Evolutionary conservation across 1,140 invertebrate genomes (phyloP), one percentile per base, ranked within the genome.

Genomic region (Hirudo medicinalis): DNA sequence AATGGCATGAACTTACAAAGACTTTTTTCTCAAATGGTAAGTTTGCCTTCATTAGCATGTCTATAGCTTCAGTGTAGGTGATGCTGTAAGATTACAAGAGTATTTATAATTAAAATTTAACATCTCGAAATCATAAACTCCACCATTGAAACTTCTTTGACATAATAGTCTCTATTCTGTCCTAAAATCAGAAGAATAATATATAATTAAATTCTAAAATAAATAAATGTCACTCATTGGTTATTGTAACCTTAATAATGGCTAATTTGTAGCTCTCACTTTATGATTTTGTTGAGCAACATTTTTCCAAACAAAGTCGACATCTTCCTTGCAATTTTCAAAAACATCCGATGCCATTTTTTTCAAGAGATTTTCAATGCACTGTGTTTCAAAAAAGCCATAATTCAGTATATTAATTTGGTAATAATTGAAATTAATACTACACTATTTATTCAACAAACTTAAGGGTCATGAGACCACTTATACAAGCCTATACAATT

Each of bases 1-100:
- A 27, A 13, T 32, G 32, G 27, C 29, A 68, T 29, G 17, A 32
- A 67, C 67, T 29, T 19, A 68, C 67, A 29, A 40, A 68, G 40
- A 68, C 67, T 68, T 68, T 68, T 11, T 68, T 68, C 27, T 68
- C 67, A 36, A 68, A 68, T 29, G 20, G 22, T 22, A 6, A 36
- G 1, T n/a, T 20, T 36, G n/a, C 20, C 67, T 36, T 27, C 32
- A n/a, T 13, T n/a, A 68, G 27, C 20, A 68, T 68, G 20, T 68
- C 67, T 29, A 68, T 68, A 13, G 67, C 67, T 19, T 68, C 67
- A 29, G 67, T 27, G 29, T 68, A 68, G 20, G 25, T 68, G 17
- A 68, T 68, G 29, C 67, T 68, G 67, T 13, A 25, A 63, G 0
- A 27, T 27, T 25, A 63, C 22, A 63, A 32, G 11, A 9, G 19